phyloP scores from a whole-genome alignment of 2,113 vertebrate species.

The Xiphophorus couchianus region DNA sequence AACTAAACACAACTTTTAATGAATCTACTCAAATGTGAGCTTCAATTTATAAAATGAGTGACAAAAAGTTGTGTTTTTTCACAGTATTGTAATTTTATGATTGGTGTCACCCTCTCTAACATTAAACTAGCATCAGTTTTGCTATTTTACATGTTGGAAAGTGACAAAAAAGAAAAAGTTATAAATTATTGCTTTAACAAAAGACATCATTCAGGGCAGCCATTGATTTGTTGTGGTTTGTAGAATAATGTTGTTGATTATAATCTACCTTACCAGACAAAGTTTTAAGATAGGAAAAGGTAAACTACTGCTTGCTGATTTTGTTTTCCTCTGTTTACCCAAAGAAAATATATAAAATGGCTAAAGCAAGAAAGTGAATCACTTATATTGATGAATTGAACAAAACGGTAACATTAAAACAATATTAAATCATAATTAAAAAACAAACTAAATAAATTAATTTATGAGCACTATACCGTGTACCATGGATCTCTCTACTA shows the following conservation, averaged over 20 bases:
- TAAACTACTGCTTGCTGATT: conserved; percentile 38
- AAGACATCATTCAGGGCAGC: not conserved
- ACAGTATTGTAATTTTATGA: too few species aligned
- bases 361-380: conserved; percentile 66
- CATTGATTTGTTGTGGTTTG: conserved; percentile 76
- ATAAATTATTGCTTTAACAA: too few species aligned
- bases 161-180: not conserved
- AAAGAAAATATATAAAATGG: conserved; percentile 66
- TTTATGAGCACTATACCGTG: conserved; percentile 28
- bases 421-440: conserved; percentile 39
- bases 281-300: conserved; percentile 39
- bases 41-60: too few species aligned
- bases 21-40: too few species aligned
- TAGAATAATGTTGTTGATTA: conserved; percentile 57
- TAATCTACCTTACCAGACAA: conserved; percentile 54
- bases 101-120: not conserved
- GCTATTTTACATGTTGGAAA: not conserved
- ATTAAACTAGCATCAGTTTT: not conserved
- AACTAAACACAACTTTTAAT: too few species aligned
- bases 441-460: conserved; percentile 39
- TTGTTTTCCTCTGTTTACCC: conserved; percentile 30
- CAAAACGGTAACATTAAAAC: conserved; percentile 56
- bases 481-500: conserved; percentile 29
- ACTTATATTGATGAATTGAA: conserved; percentile 59
- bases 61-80: too few species aligned